Evolutionary conservation across 2,888 invertebrate genomes (phyloP), one percentile per base, ranked within the genome.

Genomic region (Exocentrus adspersus): DNA sequence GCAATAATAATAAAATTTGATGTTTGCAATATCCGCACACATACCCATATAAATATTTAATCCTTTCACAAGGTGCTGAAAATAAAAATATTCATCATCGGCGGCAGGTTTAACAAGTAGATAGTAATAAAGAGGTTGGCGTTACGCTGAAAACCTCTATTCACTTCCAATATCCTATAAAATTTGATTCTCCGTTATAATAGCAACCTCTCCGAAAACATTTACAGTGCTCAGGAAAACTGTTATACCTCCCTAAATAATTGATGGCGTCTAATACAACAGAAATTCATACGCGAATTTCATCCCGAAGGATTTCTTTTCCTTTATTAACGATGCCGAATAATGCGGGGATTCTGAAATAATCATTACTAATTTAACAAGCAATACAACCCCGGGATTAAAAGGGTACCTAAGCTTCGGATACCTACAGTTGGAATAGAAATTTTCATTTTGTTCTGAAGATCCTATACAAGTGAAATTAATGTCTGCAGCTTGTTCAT

Each of bases 91-190:
- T 37, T 37, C n/a, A 37, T 5, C 37, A 37, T 37, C 14, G n/a
- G 37, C 12, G 14, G 2, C 12, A 12, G 5, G 37, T 37, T 37
- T 37, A 12, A 37, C 37, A 37, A n/a, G 37, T n/a, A n/a, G n/a
- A n/a, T n/a, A n/a, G n/a, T 37, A 37, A 37, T 37, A 14, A 37
- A 37, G 14, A 37, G 28, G 28, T 16, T 14, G 3, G 14, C 14
- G 48, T 24, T 48, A 48, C 48, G n/a, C 48, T 48, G 28, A 48
- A 12, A 48, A 14, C 17, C 48, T 14, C 24, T 14, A 48, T 28
- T 24, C 28, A 48, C 28, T 48, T 48, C 48, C 48, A 17, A 48
- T 48, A 48, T 48, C 28, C 48, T 28, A 48, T 48, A 48, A 48
- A 48, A 48, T 48, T 48, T 48, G 28, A 48, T 48, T 24, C 16